Conservation (phyloP, 2,113 vertebrate species). For the Anguilla rostrata region DNA sequence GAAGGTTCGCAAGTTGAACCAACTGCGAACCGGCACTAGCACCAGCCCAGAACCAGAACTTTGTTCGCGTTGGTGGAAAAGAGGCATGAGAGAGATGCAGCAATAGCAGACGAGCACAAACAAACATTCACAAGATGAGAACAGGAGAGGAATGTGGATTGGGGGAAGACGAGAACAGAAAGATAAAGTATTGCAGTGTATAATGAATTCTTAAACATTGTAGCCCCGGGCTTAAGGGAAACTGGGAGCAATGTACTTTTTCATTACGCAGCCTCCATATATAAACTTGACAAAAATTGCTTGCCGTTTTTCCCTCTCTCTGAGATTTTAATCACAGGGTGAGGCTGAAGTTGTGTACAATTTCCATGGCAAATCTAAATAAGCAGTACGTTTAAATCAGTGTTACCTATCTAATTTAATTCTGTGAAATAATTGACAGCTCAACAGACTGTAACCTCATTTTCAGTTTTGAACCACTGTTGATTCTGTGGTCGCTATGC, state of each 20-base stretch:
- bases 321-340: background rate
- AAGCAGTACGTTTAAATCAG: background rate
- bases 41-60: too few relatives aligned
- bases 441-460: background rate
- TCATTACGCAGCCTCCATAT: background rate
- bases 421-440: constrained; percentile 3
- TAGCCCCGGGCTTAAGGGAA: background rate
- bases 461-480: background rate
- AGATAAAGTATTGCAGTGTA: background rate
- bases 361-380: background rate
- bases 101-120: background rate
- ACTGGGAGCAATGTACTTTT: background rate
- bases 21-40: too few relatives aligned
- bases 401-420: background rate
- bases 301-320: background rate
- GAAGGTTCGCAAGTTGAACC: too few relatives aligned
- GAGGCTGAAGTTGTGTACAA: background rate
- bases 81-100: background rate
- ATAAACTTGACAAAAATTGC: background rate
- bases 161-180: background rate
- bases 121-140: background rate
- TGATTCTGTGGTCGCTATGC: background rate
- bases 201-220: background rate
- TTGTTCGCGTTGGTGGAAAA: too few relatives aligned
- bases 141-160: background rate